Percentiles rank a stretch among this genome's conserved stretches.
Conservation (phyloP, 2,888 invertebrate genomes). For the Reticulitermes lucifugus region DNA sequence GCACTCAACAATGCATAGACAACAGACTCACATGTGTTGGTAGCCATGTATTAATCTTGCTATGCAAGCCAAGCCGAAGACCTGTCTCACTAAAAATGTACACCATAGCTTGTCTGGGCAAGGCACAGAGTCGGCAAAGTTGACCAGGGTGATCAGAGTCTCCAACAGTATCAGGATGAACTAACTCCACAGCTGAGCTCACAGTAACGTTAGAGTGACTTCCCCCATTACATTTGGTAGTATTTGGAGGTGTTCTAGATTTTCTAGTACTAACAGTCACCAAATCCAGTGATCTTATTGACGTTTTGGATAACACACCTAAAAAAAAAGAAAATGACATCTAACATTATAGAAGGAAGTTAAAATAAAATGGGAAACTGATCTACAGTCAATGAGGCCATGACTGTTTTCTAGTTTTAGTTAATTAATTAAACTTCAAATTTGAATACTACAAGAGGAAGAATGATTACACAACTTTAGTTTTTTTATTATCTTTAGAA, state of each 20-base stretch:
- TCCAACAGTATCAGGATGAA: not conserved
- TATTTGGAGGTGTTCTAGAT: not conserved
- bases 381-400: no score
- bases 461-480: no score
- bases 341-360: not conserved
- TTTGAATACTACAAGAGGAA: no score
- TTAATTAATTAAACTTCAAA: no score
- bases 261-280: not conserved
- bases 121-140: constrained; percentile 44
- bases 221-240: not conserved
- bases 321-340: not conserved
- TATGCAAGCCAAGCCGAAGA: constrained; percentile 3
- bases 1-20: no score
- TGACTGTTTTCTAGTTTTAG: no score
- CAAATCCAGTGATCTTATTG: not conserved
- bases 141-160: not conserved
- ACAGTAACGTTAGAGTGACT: not conserved
- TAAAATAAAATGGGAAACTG: no score
- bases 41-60: constrained; percentile 48
- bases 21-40: constrained; percentile 44
- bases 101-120: constrained; percentile 36
- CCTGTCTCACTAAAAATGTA: constrained; percentile 42
- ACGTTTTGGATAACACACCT: not conserved
- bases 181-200: not conserved
- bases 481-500: no score